These are phyloP conservation scores for Pseudopodoces humilis DNA, from an alignment of 2,113 vertebrate species.

Conservation along the genomic window DNA sequence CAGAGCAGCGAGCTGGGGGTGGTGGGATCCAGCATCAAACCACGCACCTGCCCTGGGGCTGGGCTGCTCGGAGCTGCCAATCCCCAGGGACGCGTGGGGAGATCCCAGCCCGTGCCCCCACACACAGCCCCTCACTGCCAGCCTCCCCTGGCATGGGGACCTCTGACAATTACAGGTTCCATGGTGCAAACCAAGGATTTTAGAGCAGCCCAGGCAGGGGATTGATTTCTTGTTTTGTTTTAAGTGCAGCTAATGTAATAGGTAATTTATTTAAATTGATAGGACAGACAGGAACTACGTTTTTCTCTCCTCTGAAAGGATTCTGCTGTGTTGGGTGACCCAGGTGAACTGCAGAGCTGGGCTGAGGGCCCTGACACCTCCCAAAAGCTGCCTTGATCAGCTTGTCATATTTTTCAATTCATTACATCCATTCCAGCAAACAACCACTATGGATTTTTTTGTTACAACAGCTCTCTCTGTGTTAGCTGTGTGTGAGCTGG, in stretches of 20 bases:
- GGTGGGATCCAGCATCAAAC: not conserved
- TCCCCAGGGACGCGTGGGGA: not conserved
- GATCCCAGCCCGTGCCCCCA: not conserved
- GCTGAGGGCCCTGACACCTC: not conserved
- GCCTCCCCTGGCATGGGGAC: accelerated
- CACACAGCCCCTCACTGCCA: not conserved
- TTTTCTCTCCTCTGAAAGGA: not conserved
- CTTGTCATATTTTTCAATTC: not conserved
- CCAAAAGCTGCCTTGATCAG: not conserved
- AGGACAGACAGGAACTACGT: not conserved
- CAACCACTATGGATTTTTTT: not conserved
- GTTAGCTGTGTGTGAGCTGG: not conserved
- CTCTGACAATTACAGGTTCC: not conserved
- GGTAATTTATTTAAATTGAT: constrained; percentile 62
- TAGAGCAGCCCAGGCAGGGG: not conserved
- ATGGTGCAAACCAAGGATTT: not conserved
- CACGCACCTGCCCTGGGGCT: accelerated
- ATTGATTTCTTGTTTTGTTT: constrained; percentile 53
- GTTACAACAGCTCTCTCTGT: not conserved
- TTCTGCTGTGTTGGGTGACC: not conserved
- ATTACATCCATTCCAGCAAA: not conserved
- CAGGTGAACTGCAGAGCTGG: not conserved
- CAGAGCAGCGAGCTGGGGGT: accelerated
- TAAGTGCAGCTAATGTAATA: constrained; percentile 56
- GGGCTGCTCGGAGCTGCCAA: accelerated